Percentiles rank a stretch among this genome's conserved stretches.
Evolutionary conservation across 2,113 vertebrate species (phyloP).

Genomic region (Cranoglanis bouderius): DNA sequence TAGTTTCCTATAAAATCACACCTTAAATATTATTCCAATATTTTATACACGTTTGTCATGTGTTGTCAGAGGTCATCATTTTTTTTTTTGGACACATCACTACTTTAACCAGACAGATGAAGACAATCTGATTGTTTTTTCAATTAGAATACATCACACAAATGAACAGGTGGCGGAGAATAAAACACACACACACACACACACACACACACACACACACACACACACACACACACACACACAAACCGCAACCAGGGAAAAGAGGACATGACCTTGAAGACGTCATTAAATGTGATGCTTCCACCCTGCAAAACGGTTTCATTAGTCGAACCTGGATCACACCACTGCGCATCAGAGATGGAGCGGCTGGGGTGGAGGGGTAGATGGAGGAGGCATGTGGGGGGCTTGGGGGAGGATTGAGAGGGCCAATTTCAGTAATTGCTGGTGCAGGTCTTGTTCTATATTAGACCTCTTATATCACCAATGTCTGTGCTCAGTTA

Average conservation of each 20-base stretch:
- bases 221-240: constrained; percentile 45
- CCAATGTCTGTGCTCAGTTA: constrained; percentile 61
- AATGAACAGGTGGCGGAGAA: constrained; percentile 63
- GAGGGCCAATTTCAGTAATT: constrained; percentile 47
- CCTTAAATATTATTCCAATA: not conserved
- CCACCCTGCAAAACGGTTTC: constrained; percentile 67
- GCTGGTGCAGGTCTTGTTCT: constrained; percentile 53
- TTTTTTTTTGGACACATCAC: constrained; percentile 67
- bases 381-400: not conserved
- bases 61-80: constrained; percentile 66
- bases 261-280: constrained; percentile 73
- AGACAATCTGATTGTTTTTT: constrained; percentile 74
- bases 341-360: constrained; percentile 51
- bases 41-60: constrained; percentile 31
- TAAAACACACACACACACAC: constrained; percentile 34
- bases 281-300: constrained; percentile 76
- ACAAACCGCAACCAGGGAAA: constrained; percentile 47
- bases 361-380: constrained; percentile 24
- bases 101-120: constrained; percentile 72
- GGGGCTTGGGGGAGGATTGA: constrained; percentile 33
- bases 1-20: not conserved
- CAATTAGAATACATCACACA: constrained; percentile 69
- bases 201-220: constrained; percentile 42
- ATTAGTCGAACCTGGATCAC: constrained; percentile 72
- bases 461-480: constrained; percentile 33